Percentiles rank a stretch among this genome's conserved stretches.
These are phyloP conservation scores for Lochmaea capreae DNA, from an alignment of 2,888 invertebrate species.

Conservation along the genomic window DNA sequence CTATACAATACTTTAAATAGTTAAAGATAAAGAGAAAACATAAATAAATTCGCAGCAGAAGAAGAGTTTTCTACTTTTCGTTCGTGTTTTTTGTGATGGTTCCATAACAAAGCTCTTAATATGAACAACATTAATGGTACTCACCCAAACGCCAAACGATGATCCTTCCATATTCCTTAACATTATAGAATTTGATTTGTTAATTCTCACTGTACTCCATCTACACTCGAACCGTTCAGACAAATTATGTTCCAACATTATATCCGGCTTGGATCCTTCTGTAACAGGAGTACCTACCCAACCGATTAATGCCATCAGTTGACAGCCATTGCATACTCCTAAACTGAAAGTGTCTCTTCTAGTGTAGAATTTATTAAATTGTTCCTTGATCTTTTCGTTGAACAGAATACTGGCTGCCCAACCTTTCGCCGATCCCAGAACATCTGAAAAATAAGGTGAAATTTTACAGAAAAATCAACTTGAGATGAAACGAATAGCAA, in stretches of 20 bases:
- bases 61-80: no score
- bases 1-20: no score
- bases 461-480: no score
- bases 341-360: constrained; percentile 91
- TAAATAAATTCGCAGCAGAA: no score
- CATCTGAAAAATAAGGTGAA: constrained; percentile 72
- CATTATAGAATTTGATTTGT: constrained; percentile 83
- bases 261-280: constrained; percentile 66
- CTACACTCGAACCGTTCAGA: constrained; percentile 90
- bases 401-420: constrained; percentile 95
- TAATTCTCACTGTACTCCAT: constrained; percentile 69
- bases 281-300: constrained; percentile 78
- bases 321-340: constrained; percentile 99
- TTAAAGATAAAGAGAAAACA: no score
- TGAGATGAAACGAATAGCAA: no score
- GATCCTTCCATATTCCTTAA: constrained; percentile 81
- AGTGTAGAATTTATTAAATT: constrained; percentile 80
- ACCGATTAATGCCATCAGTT: constrained; percentile 92
- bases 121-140: not conserved
- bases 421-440: constrained; percentile 96
- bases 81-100: no score
- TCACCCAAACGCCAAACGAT: constrained; percentile 45
- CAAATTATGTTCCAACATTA: constrained; percentile 84
- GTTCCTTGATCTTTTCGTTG: constrained; percentile 78
- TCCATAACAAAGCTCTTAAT: not conserved